A percentile compares a stretch with the other conserved stretches of the same genome.
phyloP scores from a whole-genome alignment of 2,113 vertebrate species.

The Amphilophus citrinellus region DNA sequence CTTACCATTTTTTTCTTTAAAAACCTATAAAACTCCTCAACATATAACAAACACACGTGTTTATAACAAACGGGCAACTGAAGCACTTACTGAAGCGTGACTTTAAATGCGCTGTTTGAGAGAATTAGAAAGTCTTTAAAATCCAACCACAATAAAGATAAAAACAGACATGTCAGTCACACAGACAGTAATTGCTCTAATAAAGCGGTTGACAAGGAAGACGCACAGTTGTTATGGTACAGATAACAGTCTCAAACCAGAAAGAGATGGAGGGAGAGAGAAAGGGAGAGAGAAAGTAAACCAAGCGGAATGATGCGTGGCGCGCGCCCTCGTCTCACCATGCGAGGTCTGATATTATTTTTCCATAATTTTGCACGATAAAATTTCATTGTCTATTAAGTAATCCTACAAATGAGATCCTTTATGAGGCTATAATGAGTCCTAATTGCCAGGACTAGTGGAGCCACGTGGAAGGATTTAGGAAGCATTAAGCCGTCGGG shows the following conservation, averaged over 20 bases:
- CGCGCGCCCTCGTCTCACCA: constrained; percentile 85
- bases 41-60: background rate
- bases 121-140: constrained; percentile 77
- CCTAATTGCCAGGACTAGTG: constrained; percentile 96
- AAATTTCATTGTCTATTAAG: constrained; percentile 98
- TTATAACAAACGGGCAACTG: background rate
- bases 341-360: constrained; percentile 89
- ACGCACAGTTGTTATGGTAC: constrained; percentile 63
- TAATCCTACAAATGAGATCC: constrained; percentile 97
- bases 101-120: constrained; percentile 51
- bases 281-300: constrained; percentile 66
- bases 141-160: constrained; percentile 52
- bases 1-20: background rate
- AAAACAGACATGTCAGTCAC: constrained; percentile 83
- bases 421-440: constrained; percentile 99
- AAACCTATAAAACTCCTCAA: background rate
- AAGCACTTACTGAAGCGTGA: background rate
- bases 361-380: constrained; percentile 96
- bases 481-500: constrained; percentile 95
- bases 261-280: background rate
- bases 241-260: constrained; percentile 65
- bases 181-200: constrained; percentile 89
- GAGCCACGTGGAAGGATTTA: constrained; percentile 99
- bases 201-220: constrained; percentile 80
- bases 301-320: constrained; percentile 87